Conservation (phyloP, 2,113 vertebrate species). For the Pomatorhinus ruficollis region DNA sequence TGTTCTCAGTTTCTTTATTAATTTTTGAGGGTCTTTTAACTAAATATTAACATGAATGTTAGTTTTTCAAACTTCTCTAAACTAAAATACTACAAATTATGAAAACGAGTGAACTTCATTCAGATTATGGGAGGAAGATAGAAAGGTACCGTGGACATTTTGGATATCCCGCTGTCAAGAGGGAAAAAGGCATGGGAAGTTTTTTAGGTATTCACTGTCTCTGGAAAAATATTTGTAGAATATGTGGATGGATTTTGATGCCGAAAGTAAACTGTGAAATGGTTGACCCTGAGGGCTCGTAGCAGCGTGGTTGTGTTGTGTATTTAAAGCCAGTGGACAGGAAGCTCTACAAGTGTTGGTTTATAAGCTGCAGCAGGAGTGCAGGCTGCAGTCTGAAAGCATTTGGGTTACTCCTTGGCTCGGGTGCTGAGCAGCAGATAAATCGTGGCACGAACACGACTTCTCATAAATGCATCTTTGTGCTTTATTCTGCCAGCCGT, state of each 20-base stretch:
- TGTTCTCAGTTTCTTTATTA: not conserved
- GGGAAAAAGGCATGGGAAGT: not conserved
- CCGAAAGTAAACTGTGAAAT: constrained; percentile 23
- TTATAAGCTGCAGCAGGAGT: not conserved
- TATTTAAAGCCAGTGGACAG: constrained; percentile 25
- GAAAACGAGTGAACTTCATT: not conserved
- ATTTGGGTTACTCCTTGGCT: not conserved
- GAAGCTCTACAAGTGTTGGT: constrained; percentile 28
- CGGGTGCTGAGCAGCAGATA: not conserved
- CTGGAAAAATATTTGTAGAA: not conserved
- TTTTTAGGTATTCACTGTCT: not conserved
- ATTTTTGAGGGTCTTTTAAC: not conserved
- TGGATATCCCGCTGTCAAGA: not conserved
- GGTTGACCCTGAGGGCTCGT: not conserved
- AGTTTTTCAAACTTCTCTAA: not conserved
- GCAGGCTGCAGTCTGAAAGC: not conserved
- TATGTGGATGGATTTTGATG: not conserved
- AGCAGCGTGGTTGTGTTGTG: constrained; percentile 4
- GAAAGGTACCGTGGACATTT: rapidly evolving
- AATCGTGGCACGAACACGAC: not conserved
- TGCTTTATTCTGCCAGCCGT: constrained; percentile 26
- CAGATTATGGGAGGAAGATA: not conserved
- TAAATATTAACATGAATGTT: rapidly evolving
- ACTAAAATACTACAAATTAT: not conserved
- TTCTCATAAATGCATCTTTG: not conserved